Evolutionary conservation across 2,888 invertebrate species (phyloP).

Genomic region (Meliscaeva auricollis): DNA sequence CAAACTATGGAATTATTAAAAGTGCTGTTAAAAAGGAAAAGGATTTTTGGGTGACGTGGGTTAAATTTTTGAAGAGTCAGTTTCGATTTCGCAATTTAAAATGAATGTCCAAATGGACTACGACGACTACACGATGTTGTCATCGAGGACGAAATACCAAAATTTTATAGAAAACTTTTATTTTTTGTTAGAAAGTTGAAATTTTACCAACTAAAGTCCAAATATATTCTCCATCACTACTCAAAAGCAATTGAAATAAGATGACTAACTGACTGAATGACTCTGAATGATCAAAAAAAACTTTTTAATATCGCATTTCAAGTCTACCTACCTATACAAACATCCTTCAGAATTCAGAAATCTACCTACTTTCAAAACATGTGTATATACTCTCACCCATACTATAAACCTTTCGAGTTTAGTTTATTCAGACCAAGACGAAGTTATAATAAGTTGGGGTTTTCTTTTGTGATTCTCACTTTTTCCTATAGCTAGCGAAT

Average conservation of each 20-base stretch:
- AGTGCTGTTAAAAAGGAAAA: not conserved
- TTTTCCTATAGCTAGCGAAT: not conserved
- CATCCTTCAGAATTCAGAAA: no score
- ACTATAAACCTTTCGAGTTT: not conserved
- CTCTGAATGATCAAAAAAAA: conserved; percentile 10
- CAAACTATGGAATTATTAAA: not conserved
- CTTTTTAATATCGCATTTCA: conserved; percentile 25
- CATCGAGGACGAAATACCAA: not conserved
- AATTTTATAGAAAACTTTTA: not conserved
- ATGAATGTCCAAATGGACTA: not conserved
- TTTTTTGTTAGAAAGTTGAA: conserved; percentile 2
- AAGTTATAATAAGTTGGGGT: conserved; percentile 18
- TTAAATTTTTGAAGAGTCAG: not conserved
- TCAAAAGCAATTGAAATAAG: not conserved
- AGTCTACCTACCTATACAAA: not conserved
- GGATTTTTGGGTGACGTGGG: not conserved
- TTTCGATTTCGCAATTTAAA: conserved; percentile 3
- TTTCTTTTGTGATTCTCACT: conserved; percentile 28
- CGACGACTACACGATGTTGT: not conserved
- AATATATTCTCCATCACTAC: not conserved
- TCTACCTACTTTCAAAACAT: no score
- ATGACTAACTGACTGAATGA: conserved; percentile 8
- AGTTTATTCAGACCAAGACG: conserved; percentile 17
- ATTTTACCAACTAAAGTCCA: not conserved
- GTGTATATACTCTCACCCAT: not conserved